Base-by-base conservation (phyloP, 2,797 vertebrate genomes). In the Alosa sapidissima region DNA sequence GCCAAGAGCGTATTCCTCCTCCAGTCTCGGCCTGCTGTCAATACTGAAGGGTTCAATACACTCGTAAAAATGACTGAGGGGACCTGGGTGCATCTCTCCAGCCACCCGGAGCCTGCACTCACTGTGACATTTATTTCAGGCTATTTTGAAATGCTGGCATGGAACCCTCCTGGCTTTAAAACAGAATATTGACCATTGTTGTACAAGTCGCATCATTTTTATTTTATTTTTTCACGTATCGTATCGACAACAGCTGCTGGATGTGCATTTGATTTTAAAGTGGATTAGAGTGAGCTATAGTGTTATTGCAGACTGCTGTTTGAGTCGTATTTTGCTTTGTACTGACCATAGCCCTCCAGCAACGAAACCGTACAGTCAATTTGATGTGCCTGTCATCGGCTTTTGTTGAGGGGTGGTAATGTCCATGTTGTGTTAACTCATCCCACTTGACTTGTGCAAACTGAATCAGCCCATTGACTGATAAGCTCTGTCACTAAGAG, bases 41-140 rank as follows among this genome's bases (percentile, higher is more conserved):
- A 87, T 93, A 91, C 89, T 88, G 92, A 93, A 93, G 87, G 92
- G 88, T 94, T 93, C 88, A 91, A 89, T 92, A 90, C 90, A 89
- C 89, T 92, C 83, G 82, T 91, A 90, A 89, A 94, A 93, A 92
- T 89, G 89, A 88, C 28, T 87, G 78, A 78, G 84, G 81, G 83
- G 85, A 68, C 86, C 87, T 89, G 90, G 47, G 19, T 54, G 3
- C 48, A 13, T 78, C 82, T 84, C 62, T 81, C 60, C 58, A 65
- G 81, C 60, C 58, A 81, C 84, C 24, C 0, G 36, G 49, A 49
- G 45, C 49, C 87, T 90, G 90, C 19, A 4, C 16, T 21, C 89
- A 88, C 21, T 4, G 93, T 92, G 91, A 92, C 90, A 87, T 91
- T 87, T 90, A 89, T 90, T 90, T 92, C 87, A 85, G 5, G 14